Evolutionary conservation across 2,113 vertebrate genomes (phyloP), one percentile per base, ranked within the genome.

Genomic region (Daubentonia madagascariensis): DNA sequence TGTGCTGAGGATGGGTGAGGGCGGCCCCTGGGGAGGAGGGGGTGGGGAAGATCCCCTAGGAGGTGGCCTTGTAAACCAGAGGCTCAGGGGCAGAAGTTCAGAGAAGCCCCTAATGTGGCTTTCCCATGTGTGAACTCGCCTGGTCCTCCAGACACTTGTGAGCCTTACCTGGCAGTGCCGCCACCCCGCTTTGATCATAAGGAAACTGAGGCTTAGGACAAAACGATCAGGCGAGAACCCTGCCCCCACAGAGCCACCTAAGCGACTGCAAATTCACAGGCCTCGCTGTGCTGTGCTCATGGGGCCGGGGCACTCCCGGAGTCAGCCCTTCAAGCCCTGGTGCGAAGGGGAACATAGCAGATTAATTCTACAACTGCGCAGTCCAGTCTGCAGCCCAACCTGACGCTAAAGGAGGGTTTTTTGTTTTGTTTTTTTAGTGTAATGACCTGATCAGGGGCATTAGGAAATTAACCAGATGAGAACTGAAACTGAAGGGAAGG

Each of bases 211-310:
- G 35, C 30, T 61, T 18, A 18, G 70, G 57, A 14, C 25, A 14
- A 28, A 23, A 73, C 72, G 0, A 4, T 28, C 18, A 3, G 59
- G 59, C 22, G 25, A 61, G 59, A 61, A 30, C 25, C 50, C 25
- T 12, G 28, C 28, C 50, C 11, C 8, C 14, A 37, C 43, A 11
- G 45, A 90, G 35, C 22, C 40, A 11, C 57, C 30, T 4, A 22
- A n/a, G 35, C 3, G 23, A 18, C 5, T 0, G 11, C 8, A 2
- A 9, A 3, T 10, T 0, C 28, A 25, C 3, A 9, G 8, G 3
- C 22, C 75, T 35, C 68, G 16, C 67, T 68, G 28, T 32, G 3
- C 76, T 13, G 3, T 16, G 22, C n/a, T 59, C 35, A 59, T 9
- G 17, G 30, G 40, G 40, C 1, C 43, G 25, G 48, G 30, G n/a